Base-by-base conservation (phyloP, 2,113 vertebrate species). In the Cardinalis cardinalis region DNA sequence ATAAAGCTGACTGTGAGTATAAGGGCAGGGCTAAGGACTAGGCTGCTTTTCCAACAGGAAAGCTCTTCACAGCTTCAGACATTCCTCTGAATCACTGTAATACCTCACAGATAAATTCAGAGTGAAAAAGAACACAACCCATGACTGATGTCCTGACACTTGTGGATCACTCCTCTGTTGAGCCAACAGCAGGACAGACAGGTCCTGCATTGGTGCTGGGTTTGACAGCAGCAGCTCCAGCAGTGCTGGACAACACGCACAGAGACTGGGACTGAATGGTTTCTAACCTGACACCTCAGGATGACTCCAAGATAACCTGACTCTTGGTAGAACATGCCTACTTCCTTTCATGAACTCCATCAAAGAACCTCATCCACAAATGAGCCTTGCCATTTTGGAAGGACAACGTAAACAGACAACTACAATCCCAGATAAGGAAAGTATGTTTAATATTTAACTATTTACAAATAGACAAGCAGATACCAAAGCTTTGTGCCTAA, bases 241-340 rank as follows among this genome's bases (percentile, higher is more conserved):
- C 68, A 49, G 34, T 3, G 46, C 41, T 24, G 55, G 38, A 36
- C 3, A 0, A 25, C 40, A 13, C 38, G 74, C 2, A 0, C 2
- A 1, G 25, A 70, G 38, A 49, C 28, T 1, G 3, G 28, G 31
- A 84, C 49, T 19, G 20, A 73, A 26, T 20, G 24, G 26, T 26
- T 68, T 32, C 52, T 51, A 38, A 69, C 17, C 23, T 15, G 3
- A 21, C 26, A 71, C 14, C 26, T 53, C 32, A 38, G 7, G 10
- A 56, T 19, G 24, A 60, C 8, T 31, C 3, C 23, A 56, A 75
- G 21, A 49, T 49, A 10, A 72, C 4, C 14, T 58, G 31, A 76
- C 34, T 69, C 79, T 9, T 23, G 18, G 8, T 41, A 58, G 79
- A 72, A 83, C 23, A 48, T 15, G 72, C 36, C 46, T 23, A 46